Evolutionary conservation across 1,140 invertebrate genomes (phyloP), one percentile per base, ranked within the genome.

Genomic region (Colletes gigas): DNA sequence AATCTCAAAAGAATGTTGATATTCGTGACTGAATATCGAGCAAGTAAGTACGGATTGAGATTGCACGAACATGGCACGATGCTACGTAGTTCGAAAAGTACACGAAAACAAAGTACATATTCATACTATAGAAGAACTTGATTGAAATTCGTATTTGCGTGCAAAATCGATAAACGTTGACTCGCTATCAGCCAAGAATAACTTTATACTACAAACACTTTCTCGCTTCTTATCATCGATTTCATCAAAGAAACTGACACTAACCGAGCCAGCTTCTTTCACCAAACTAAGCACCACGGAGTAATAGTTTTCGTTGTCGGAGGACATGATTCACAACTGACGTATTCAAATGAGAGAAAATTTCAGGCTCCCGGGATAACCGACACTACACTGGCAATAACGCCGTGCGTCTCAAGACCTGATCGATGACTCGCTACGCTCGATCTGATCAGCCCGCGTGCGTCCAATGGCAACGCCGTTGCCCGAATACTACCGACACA

Each of bases 221-320:
- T 7, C 9, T 12, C 21, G 12, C 6, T 21, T 14, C 1, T 9
- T 30, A 19, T 39, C 44, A 0, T 69, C 3, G 21, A 68, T 78
- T 73, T 63, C 6, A 63, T 63, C 5, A 54, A 70, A 73, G 19
- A 66, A 66, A 66, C 14, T 9, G 10, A 55, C 2, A 63, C 82
- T 86, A 67, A 90, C 87, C 63, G 78, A 79, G 59, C 94, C 95
- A 57, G 94, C 94, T 84, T 93, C 89, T 76, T 94, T 93, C 4
- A 94, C 92, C 41, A 95, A 87, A 76, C 92, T 89, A 75, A 94
- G 88, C 19, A 92, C 93, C 6, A 92, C 88, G 39, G 94, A 89
- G 71, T 94, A 94, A 86, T 91, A 95, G 69, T 93, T 89, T 55
- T 95, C 92, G 21, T 94, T 69, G 75, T 94, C 89, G 63, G 83